Evolutionary conservation across 2,113 vertebrate genomes (phyloP), one percentile per base, ranked within the genome.

Genomic region (Cephalopterus ornatus): DNA sequence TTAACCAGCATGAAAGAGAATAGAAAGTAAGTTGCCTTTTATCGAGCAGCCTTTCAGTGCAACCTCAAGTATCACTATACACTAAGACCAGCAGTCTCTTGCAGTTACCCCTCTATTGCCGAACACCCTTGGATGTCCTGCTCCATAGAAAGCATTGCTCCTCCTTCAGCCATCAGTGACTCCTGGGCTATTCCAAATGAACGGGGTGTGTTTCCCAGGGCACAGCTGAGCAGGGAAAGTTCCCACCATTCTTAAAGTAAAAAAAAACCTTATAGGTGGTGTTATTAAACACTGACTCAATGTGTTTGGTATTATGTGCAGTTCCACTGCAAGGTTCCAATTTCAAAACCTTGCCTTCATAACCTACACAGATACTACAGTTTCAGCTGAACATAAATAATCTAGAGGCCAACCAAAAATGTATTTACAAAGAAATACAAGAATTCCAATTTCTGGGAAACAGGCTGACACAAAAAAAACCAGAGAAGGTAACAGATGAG

Each of bases 271-370:
- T 85, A 90, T 71, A 92, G 74, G 77, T 73, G 46, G 49, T 79
- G 66, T 88, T 88, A 88, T 50, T 79, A 89, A 92, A 85, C 72
- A 70, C 52, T 94, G 76, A 91, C 70, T 89, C 62, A 85, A 56
- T 50, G 39, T 37, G 39, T 70, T 77, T 83, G 80, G 83, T n/a
- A 93, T 88, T 89, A 92, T 7, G 44, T 28, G 44, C 39, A 86
- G 81, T 39, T 87, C 47, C 50, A 62, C 33, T 67, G 65, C 32
- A 47, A 74, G 49, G 56, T 77, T 96, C 93, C 77, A 74, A 80
- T 96, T 97, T 94, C 87, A 89, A 92, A 96, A 95, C 55, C 62
- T 92, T 86, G 46, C 58, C 88, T 55, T 93, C 47, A 52, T 84
- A 32, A 18, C 30, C 63, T 59, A 86, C 19, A 14, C 33, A 70